Evolutionary conservation across 2,888 invertebrate genomes (phyloP), one percentile per base, ranked within the genome.

Genomic region (Amaurobius ferox): DNA sequence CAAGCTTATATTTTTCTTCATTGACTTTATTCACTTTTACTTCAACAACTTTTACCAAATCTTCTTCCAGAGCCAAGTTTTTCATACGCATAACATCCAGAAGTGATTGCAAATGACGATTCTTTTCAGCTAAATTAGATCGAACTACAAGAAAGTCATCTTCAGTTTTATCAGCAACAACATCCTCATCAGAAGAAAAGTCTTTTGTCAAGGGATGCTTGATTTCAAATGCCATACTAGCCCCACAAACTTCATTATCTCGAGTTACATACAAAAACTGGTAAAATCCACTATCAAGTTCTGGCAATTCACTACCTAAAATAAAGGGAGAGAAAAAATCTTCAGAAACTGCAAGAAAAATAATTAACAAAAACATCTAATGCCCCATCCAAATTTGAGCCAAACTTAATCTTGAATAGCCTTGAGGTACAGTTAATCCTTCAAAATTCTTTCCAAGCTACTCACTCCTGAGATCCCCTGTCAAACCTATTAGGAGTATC

Each of bases 161-260:
- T 28, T 83, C 83, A n/a, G 26, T 30, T 19, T 72, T 77, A 26
- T 85, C 83, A n/a, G 77, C 44, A 9, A 72, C 32, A 5, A 76
- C 30, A 23, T 39, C 67, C 1, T 72, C 77, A 26, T 71, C 66
- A 35, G 72, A 66, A 9, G 29, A 64, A 11, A n/a, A 30, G 1
- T 66, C 66, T 32, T 66, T 35, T 32, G 26, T n/a, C 5, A 35
- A 19, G 6, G 35, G 3, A 9, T 66, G 13, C 29, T 76, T 72
- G 0, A 77, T 61, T 61, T 77, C 40, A 30, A 77, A 71, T 44
- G 83, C 77, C 48, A 55, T 85, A 55, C 83, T 85, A 26, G 83
- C 83, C 23, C 83, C 83, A 66, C 83, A 85, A 1, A 85, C 40
- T 77, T 85, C 83, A 7, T 72, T 35, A n/a, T 85, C 83, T 5